Percentiles rank a stretch among this genome's conserved stretches.
phyloP scores from a whole-genome alignment of 1,140 invertebrate species.

The Lepidurus apus region DNA sequence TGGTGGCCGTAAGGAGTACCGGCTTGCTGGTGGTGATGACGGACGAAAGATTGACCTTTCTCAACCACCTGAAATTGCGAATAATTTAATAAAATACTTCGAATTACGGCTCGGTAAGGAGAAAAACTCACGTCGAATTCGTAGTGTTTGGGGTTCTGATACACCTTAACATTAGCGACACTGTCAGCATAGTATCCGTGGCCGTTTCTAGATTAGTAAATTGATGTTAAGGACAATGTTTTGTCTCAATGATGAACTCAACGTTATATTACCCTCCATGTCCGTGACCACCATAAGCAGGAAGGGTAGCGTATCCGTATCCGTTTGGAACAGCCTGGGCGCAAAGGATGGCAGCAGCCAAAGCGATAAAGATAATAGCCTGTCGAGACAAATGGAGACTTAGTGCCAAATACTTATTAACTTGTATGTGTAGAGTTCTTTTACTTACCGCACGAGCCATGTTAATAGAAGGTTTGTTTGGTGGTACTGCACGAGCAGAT shows the following conservation, averaged over 20 bases:
- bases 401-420: not conserved
- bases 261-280: not conserved
- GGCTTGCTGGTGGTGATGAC: not conserved
- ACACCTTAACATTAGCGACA: not conserved
- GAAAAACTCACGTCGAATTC: not conserved
- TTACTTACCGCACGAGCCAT: not conserved
- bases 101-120: not conserved
- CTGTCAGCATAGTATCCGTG: not conserved
- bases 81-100: not conserved
- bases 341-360: not conserved
- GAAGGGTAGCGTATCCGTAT: not conserved
- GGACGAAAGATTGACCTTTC: not conserved
- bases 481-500: not conserved
- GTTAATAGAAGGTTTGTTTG: not conserved
- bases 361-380: not conserved
- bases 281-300: not conserved
- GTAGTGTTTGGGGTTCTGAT: slow-evolving; percentile 4
- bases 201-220: not conserved
- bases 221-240: not conserved
- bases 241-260: not conserved
- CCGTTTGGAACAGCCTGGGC: not conserved
- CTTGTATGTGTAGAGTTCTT: not conserved
- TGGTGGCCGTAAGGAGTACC: not conserved
- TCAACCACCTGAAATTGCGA: not conserved
- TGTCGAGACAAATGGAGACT: not conserved